Evolutionary conservation across 1,140 invertebrate genomes (phyloP).

Genomic region (Eriosoma lanigerum): DNA sequence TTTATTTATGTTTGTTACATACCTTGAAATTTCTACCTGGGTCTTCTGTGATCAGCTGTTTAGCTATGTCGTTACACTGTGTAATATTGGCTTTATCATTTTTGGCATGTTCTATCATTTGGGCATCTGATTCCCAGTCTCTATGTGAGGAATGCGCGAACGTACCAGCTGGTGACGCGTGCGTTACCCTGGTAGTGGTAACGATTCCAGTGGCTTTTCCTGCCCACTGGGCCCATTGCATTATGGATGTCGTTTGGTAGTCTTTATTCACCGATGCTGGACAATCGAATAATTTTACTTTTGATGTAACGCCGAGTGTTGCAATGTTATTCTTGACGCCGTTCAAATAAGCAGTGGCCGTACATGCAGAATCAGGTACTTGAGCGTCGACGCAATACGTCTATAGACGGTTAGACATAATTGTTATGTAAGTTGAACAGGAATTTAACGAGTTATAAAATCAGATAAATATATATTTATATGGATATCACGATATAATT

Average conservation of each 20-base stretch:
- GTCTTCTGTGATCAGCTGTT: conserved; percentile 60
- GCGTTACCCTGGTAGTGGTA: conserved; percentile 73
- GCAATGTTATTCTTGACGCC: conserved; percentile 77
- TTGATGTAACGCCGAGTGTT: conserved; percentile 72
- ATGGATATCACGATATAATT: too few species aligned
- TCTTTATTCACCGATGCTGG: conserved; percentile 62
- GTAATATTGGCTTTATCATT: conserved; percentile 25
- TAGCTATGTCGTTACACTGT: conserved; percentile 60
- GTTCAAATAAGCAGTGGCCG: conserved; percentile 79
- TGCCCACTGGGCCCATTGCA: conserved; percentile 71
- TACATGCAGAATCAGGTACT: conserved; percentile 79
- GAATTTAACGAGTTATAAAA: too few species aligned
- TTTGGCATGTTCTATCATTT: conserved; percentile 57
- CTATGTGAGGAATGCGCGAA: conserved; percentile 78
- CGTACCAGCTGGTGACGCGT: conserved; percentile 83
- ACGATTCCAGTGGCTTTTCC: conserved; percentile 73
- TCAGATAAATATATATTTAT: too few species aligned
- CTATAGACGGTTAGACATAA: too few species aligned
- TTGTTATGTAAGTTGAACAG: too few species aligned
- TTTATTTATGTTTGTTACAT: conserved; percentile 8
- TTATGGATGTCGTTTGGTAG: conserved; percentile 68
- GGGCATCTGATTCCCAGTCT: conserved; percentile 74
- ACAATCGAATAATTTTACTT: conserved; percentile 65
- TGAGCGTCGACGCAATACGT: conserved; percentile 82
- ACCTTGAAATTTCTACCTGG: conserved; percentile 62